These are phyloP conservation scores for Psittacara wagleri DNA, from an alignment of 2,113 vertebrate species.

Conservation along the genomic window DNA sequence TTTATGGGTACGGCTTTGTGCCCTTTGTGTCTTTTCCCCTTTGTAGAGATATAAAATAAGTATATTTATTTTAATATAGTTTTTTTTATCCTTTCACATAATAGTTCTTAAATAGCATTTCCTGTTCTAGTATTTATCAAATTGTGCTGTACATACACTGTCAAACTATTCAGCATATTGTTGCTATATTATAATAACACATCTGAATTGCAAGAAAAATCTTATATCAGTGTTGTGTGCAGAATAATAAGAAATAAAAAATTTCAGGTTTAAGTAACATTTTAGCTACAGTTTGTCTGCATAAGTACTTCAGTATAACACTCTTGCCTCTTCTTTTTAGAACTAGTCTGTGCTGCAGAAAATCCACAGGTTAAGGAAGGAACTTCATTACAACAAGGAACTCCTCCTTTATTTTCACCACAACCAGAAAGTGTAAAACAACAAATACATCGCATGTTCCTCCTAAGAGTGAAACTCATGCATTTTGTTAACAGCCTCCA, in stretches of 20 bases:
- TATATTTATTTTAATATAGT: background rate
- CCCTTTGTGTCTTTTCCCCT: background rate
- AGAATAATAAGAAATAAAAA: background rate
- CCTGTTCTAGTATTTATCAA: background rate
- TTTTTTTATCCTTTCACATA: background rate
- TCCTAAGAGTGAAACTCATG: slow-evolving; percentile 96
- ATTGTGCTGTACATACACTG: background rate
- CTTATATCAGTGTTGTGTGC: background rate
- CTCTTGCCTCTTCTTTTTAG: slow-evolving; percentile 60
- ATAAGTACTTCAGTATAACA: background rate
- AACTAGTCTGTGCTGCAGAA: slow-evolving; percentile 82
- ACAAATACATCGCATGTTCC: slow-evolving; percentile 94
- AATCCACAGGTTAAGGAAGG: slow-evolving; percentile 69
- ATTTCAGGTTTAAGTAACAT: background rate
- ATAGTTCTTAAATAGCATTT: background rate
- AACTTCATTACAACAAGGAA: slow-evolving; percentile 62
- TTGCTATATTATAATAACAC: background rate
- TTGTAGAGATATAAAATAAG: background rate
- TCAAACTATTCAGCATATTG: background rate
- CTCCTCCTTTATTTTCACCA: background rate
- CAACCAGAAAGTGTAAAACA: slow-evolving; percentile 79
- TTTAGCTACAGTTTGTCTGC: background rate
- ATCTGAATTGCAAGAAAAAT: background rate
- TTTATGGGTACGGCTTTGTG: background rate
- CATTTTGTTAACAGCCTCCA: slow-evolving; percentile 99